These are phyloP conservation scores for Trichogramma pretiosum DNA, from an alignment of 1,140 invertebrate genomes.

Conservation along the genomic window DNA sequence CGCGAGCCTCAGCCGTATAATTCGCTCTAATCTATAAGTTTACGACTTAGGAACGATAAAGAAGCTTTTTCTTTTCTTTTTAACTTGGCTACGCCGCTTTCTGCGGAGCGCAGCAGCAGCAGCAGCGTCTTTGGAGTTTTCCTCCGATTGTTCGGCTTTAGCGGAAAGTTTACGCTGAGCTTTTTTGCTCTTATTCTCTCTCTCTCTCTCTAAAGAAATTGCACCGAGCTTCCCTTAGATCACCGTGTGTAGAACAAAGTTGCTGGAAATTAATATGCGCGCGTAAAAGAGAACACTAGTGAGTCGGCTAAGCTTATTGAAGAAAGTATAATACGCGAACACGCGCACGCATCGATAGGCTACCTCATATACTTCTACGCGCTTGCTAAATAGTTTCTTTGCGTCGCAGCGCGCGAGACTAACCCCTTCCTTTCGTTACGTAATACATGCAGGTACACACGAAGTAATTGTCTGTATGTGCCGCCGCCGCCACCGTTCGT, in stretches of 20 bases:
- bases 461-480: too few relatives aligned
- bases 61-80: slow-evolving; percentile 1
- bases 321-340: too few relatives aligned
- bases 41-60: slow-evolving; percentile 12
- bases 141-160: slow-evolving; percentile 5
- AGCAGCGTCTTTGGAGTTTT: slow-evolving; percentile 4
- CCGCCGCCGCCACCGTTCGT: background rate
- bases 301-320: too few relatives aligned
- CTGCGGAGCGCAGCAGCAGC: background rate
- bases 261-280: slow-evolving; percentile 20
- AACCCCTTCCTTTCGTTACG: too few relatives aligned
- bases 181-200: slow-evolving; percentile 3
- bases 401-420: too few relatives aligned
- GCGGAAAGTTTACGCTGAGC: slow-evolving; percentile 1
- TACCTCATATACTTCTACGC: too few relatives aligned
- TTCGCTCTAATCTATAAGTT: slow-evolving; percentile 18
- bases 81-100: background rate
- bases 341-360: too few relatives aligned
- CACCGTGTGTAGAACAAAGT: slow-evolving; percentile 20
- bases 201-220: slow-evolving; percentile 14
- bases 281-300: too few relatives aligned
- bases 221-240: slow-evolving; percentile 11
- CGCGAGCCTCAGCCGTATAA: slow-evolving; percentile 22
- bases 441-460: too few relatives aligned
- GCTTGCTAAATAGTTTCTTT: too few relatives aligned